These are phyloP conservation scores for Acropternis orthonyx DNA, from an alignment of 2,797 vertebrate genomes.

Conservation along the genomic window DNA sequence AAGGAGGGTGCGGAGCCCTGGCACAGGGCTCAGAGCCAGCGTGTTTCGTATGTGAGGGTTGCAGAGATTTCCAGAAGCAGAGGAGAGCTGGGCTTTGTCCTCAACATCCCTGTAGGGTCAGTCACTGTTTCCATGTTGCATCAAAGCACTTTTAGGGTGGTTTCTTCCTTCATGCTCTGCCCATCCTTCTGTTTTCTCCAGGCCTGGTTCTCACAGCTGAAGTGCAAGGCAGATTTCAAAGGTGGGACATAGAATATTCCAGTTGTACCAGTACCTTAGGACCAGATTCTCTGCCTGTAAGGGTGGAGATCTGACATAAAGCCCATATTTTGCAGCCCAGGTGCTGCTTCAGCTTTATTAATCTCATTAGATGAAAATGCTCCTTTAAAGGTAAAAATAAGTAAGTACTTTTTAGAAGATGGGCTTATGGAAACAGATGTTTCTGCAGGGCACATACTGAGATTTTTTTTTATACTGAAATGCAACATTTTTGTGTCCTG, in stretches of 20 bases:
- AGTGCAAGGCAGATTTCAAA: background rate
- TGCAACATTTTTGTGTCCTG: background rate
- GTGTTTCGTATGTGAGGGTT: background rate
- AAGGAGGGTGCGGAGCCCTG: background rate
- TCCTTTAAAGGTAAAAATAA: slow-evolving; percentile 27
- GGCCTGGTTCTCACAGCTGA: background rate
- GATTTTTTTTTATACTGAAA: slow-evolving; percentile 9
- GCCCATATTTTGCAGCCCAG: background rate
- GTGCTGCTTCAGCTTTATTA: background rate
- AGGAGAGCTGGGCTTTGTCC: background rate
- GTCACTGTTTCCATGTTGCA: background rate
- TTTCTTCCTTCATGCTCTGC: background rate
- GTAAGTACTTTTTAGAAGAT: background rate
- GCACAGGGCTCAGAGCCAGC: background rate
- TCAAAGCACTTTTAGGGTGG: background rate
- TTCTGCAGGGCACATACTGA: background rate
- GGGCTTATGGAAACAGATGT: slow-evolving; percentile 21
- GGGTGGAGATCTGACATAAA: background rate
- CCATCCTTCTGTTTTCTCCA: background rate
- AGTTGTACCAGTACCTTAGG: background rate
- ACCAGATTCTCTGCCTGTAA: background rate
- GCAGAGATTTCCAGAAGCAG: background rate
- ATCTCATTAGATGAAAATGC: background rate
- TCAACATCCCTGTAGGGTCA: background rate
- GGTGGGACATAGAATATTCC: background rate